Base-by-base conservation (phyloP, 2,888 invertebrate genomes). In the Dexiosoma caninum region DNA sequence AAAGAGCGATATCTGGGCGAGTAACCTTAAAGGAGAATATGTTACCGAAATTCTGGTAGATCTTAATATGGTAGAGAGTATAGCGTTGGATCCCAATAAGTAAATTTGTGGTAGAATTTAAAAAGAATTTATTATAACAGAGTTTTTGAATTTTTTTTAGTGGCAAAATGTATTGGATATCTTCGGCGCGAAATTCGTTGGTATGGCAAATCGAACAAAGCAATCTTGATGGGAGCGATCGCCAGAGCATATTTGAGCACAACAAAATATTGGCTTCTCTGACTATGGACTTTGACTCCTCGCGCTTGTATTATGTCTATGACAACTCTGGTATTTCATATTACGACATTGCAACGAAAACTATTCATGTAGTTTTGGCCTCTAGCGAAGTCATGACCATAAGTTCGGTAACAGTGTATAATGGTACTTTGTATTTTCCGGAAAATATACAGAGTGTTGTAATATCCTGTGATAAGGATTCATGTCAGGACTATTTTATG, bases 271-370 rank as follows among this genome's bases (percentile, higher is more conserved):
- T 89, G 83, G 83, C 91, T 92, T 94, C 94, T 87, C 87, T 95
- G 85, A 91, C 92, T 12, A 89, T 94, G 86, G 95, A 95, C 88
- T 89, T 91, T 75, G 91, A 91, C 23, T 88, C 90, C 0, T 90
- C 92, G 80, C 91, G 93, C 1, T 89, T 97, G 71, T 97, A 95
- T 91, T 97, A 95, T 94, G 92, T 94, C 2, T 93, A 93, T 19
- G 87, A 87, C 37, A 85, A 91, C 51, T 91, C 92, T 8, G 91
- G 92, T 49, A 92, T 92, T 57, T 92, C 94, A 85, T 94, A 92
- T 88, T 91, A 92, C 79, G 92, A 93, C 84, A 88, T 94, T 32
- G 85, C 84, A 19, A 88, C 86, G 1, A 89, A 90, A 51, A 87
- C 86, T 30, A 85, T 88, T 2, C 84, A 86, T 4, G 83, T 85